phyloP scores from a whole-genome alignment of 2,888 invertebrate species.

The Phrixothrix hirtus region DNA sequence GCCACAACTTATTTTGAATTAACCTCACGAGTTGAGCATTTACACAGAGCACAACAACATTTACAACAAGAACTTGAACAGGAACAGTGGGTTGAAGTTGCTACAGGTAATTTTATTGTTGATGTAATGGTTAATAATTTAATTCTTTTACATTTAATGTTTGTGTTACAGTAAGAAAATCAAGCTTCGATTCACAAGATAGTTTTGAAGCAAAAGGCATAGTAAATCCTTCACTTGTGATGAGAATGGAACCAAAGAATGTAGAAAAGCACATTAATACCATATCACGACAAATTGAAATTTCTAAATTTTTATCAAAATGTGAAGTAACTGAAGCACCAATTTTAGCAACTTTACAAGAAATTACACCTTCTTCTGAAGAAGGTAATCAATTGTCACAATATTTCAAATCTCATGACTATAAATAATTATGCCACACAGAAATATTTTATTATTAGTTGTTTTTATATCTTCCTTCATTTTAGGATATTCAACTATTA shows the following conservation, averaged over 20 bases:
- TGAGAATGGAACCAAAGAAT: constrained; percentile 72
- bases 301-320: constrained; percentile 71
- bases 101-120: constrained; percentile 45
- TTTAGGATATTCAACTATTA: too few species aligned
- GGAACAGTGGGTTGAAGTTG: constrained; percentile 60
- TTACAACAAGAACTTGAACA: constrained; percentile 65
- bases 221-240: constrained; percentile 63
- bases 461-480: too few species aligned
- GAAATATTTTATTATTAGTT: too few species aligned
- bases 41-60: constrained; percentile 66
- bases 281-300: constrained; percentile 78
- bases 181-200: constrained; percentile 23
- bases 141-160: not conserved
- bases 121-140: not conserved
- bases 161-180: constrained; percentile 20
- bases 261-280: constrained; percentile 79
- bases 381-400: too few species aligned
- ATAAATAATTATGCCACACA: too few species aligned
- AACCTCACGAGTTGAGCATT: constrained; percentile 58
- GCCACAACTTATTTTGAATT: constrained; percentile 63
- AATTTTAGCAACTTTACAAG: constrained; percentile 46
- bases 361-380: constrained; percentile 38
- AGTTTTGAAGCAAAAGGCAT: constrained; percentile 54
- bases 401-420: too few species aligned
- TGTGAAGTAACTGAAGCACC: constrained; percentile 64